phyloP scores from a whole-genome alignment of 2,888 invertebrate species.

The Coelopa pilipes region DNA sequence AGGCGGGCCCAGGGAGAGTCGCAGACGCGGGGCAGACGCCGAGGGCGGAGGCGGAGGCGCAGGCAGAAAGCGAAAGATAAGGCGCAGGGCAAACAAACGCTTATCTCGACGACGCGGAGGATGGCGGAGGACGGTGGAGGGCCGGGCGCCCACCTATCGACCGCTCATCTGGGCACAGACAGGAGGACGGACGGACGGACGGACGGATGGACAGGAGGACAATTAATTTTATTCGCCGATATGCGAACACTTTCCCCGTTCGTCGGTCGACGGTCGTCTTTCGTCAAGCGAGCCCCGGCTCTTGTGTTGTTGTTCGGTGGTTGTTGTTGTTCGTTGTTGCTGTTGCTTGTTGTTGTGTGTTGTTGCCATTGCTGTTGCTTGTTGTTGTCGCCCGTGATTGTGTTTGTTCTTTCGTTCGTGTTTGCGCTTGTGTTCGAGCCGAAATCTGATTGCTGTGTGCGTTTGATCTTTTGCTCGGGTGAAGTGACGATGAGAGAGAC shows the following conservation, averaged over 20 bases:
- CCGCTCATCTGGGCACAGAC: conserved; percentile 19
- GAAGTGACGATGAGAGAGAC: background rate
- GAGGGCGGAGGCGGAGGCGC: background rate
- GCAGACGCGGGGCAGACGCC: too few species aligned
- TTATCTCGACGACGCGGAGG: background rate
- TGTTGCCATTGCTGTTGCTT: background rate
- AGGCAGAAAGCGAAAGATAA: background rate
- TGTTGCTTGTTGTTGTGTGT: background rate
- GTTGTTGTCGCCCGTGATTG: conserved; percentile 9
- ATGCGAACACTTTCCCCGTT: conserved; percentile 29
- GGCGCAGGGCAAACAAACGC: conserved; percentile 22
- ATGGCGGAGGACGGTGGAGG: background rate
- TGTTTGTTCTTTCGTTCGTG: conserved; percentile 8
- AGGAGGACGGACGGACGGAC: background rate
- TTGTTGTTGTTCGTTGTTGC: background rate
- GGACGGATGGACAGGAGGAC: background rate
- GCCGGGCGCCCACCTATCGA: conserved; percentile 13
- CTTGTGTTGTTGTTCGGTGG: too few species aligned
- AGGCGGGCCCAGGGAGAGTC: too few species aligned
- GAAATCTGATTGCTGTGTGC: conserved; percentile 27
- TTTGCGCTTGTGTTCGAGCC: background rate
- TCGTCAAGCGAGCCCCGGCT: too few species aligned
- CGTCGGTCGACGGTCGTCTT: background rate
- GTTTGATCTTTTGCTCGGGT: conserved; percentile 29
- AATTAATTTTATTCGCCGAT: conserved; percentile 32